Evolutionary conservation across 2,888 invertebrate genomes (phyloP), one percentile per base, ranked within the genome.

Genomic region (Pollenia labialis): DNA sequence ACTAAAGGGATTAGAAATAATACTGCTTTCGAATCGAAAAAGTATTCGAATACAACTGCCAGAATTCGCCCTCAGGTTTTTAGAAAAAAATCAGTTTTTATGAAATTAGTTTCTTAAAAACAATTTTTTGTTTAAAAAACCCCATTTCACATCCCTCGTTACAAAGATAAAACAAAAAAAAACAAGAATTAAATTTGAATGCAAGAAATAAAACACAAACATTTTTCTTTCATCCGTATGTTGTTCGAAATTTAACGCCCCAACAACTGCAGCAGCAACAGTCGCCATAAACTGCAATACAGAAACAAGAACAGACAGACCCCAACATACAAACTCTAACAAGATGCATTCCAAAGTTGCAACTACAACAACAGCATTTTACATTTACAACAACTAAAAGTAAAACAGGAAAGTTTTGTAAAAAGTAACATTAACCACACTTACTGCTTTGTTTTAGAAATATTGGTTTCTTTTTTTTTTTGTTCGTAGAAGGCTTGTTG

Each of bases 231-330:
- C 66, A 54, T 60, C 40, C 76, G 48, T 48, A 60, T 75, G 32
- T 58, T 81, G 68, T 54, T 74, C 9, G 23, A 68, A 60, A 79
- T 80, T 80, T 84, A 80, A 84, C 79, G 84, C 84, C 79, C 62
- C 52, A 81, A 75, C 72, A 81, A 54, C 50, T 74, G 48, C 40
- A 66, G 44, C 77, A 76, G 64, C 79, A 58, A 72, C n/a, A 75
- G 58, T 54, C 48, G 52, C 50, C 54, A 50, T 66, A 52, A 32
- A 79, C 66, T 66, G 50, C 44, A 64, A 58, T 48, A 18, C 58
- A 75, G 56, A 10, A 64, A 56, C 42, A 75, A 50, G 50, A 32
- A 14, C 74, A 81, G 14, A 68, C 77, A 71, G 48, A 54, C 46
- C 32, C 46, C 50, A 54, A 71, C 66, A 8, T 77, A 66, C 52